A percentile compares a stretch with the other conserved stretches of the same genome.
Conservation (phyloP, 2,888 invertebrate genomes). For the Arctia plantaginis region DNA sequence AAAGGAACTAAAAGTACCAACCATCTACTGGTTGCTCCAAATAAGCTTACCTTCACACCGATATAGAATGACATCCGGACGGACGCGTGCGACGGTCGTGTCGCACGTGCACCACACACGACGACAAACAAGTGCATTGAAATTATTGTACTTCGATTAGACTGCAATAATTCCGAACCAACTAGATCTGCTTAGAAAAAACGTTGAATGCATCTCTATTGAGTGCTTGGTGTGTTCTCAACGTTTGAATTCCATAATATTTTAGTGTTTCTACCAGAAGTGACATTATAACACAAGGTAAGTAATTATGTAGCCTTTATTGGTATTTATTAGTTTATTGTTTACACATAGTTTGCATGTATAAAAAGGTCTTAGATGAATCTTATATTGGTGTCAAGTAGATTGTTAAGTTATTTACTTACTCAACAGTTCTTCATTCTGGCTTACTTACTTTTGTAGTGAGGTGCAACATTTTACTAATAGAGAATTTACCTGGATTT, state of each 20-base stretch:
- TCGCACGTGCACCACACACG: constrained; percentile 75
- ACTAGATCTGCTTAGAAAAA: constrained; percentile 73
- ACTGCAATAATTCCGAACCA: neutral
- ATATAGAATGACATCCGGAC: constrained; percentile 64
- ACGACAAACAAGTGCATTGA: constrained; percentile 73
- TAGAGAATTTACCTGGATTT: neutral
- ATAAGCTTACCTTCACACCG: constrained; percentile 53
- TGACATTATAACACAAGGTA: neutral
- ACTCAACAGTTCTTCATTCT: neutral
- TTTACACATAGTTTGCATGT: too few relatives aligned
- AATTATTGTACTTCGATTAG: constrained; percentile 63
- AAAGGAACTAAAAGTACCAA: constrained; percentile 24
- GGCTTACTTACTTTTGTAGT: neutral
- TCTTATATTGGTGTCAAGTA: too few relatives aligned
- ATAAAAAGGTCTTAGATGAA: too few relatives aligned
- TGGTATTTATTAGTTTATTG: too few relatives aligned
- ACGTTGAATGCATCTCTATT: constrained; percentile 53
- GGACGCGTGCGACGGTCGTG: constrained; percentile 58
- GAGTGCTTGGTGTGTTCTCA: constrained; percentile 45
- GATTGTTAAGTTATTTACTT: too few relatives aligned
- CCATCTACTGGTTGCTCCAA: constrained; percentile 38
- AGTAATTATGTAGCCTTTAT: too few relatives aligned
- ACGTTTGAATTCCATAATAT: neutral
- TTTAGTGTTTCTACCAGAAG: neutral
- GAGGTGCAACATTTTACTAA: neutral